Evolutionary conservation across 2,888 invertebrate species (phyloP), one percentile per base, ranked within the genome.

Genomic region (Zaprionus obscuricornis): DNA sequence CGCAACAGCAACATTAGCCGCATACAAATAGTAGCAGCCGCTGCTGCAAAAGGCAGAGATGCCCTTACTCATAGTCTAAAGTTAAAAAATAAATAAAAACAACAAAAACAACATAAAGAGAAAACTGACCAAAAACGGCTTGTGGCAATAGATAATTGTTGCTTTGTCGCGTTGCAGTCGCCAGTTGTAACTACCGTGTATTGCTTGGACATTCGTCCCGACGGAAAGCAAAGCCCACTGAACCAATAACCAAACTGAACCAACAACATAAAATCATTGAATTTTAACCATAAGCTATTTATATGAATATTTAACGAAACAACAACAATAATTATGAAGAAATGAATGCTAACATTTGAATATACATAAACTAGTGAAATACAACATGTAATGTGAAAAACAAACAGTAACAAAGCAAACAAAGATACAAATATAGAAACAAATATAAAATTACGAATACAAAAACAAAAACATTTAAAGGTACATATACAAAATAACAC

Each of bases 291-390:
- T 77, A 78, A 78, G 77, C 78, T 82, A 77, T 85, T 78, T 85
- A 70, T 36, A 37, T 43, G 20, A 46, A 54, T 52, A 37, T 47
- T 64, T 29, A 66, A 65, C 49, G 45, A 36, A 55, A 59, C 33
- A 52, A 34, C 31, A 66, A 34, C 66, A 57, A 45, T 26, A 74
- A 31, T 31, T 1, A 31, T 4, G n/a, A 31, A 31, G 14, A 31
- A 24, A 50, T n/a, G n/a, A 43, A 50, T 39, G 51, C 36, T 34
- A 62, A 50, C 52, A 58, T 56, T 58, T 60, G 72, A 66, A 62
- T 64, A 81, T 68, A 79, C 79, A 83, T 74, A 59, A 76, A 71
- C 84, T 83, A 76, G 83, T 79, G 79, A 79, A 81, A 68, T 55
- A 49, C 63, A 60, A 63, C 34, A 56, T 75, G 69, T 68, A 77